Evolutionary conservation across 2,113 vertebrate genomes (phyloP).

Genomic region (Nansenia antarctica): DNA sequence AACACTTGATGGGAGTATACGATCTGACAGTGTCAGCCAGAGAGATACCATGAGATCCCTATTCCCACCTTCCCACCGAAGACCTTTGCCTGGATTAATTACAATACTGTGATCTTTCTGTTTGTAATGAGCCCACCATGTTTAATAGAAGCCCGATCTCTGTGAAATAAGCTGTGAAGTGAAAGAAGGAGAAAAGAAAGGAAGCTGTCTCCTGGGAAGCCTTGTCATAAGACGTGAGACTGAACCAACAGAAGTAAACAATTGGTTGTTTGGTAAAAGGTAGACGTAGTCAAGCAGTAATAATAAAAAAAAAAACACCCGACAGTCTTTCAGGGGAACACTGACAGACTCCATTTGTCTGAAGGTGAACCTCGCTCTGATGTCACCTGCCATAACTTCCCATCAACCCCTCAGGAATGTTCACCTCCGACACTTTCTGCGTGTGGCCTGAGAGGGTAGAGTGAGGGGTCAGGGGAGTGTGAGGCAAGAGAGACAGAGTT

Average conservation of each 20-base stretch:
- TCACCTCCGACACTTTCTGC: constrained; percentile 52
- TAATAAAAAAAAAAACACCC: constrained; percentile 51
- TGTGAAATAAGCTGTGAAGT: neutral
- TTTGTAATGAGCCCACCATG: constrained; percentile 18
- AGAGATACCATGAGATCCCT: constrained; percentile 29
- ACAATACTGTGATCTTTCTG: constrained; percentile 43
- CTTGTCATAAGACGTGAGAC: constrained; percentile 78
- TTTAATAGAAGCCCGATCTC: constrained; percentile 52
- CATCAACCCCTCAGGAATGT: constrained; percentile 52
- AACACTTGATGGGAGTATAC: constrained; percentile 32
- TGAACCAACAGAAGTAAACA: constrained; percentile 71
- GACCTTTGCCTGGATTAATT: constrained; percentile 61
- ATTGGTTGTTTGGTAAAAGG: constrained; percentile 67
- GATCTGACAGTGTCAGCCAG: constrained; percentile 21
- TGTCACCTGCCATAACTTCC: constrained; percentile 66
- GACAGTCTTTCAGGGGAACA: constrained; percentile 63
- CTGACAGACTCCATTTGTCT: constrained; percentile 79
- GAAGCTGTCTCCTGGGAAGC: constrained; percentile 66
- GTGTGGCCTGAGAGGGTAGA: constrained; percentile 36
- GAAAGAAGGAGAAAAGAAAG: constrained; percentile 38
- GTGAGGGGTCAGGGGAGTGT: constrained; percentile 25
- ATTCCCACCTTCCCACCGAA: constrained; percentile 24
- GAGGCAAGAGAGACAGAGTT: constrained; percentile 44
- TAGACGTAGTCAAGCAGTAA: constrained; percentile 64
- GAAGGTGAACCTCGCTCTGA: constrained; percentile 55